These are phyloP conservation scores for Trachelus iudaicus DNA, from an alignment of 2,888 invertebrate genomes.

Conservation along the genomic window DNA sequence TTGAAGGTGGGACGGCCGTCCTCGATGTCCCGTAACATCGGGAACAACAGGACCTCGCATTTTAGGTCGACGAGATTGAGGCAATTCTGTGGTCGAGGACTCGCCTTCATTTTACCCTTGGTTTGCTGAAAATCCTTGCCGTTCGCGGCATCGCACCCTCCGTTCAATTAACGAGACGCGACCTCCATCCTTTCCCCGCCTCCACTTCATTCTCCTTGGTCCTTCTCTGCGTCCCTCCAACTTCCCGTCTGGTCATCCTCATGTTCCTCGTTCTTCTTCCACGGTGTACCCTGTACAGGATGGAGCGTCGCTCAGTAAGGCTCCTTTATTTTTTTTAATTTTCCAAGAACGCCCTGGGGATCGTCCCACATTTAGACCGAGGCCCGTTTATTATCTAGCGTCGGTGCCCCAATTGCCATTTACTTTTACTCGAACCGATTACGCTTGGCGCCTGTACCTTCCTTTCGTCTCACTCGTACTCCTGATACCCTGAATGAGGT, in stretches of 20 bases:
- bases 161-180: constrained; percentile 48
- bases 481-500: not conserved
- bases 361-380: not conserved
- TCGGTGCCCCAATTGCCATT: not conserved
- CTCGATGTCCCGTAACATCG: not conserved
- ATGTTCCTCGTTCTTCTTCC: not conserved
- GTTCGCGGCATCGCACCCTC: constrained; percentile 38
- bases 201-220: not conserved
- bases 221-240: not conserved
- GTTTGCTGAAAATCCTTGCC: constrained; percentile 16
- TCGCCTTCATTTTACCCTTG: constrained; percentile 29
- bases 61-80: constrained; percentile 32
- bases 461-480: not conserved
- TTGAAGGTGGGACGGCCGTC: not conserved
- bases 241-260: not conserved
- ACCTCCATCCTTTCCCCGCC: constrained; percentile 21
- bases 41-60: constrained; percentile 17
- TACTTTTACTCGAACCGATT: constrained; percentile 1
- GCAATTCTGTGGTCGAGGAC: constrained; percentile 51
- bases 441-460: not conserved
- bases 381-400: not conserved
- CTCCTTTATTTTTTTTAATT: constrained; percentile 1
- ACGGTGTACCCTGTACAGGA: not conserved
- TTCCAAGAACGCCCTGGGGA: not conserved
- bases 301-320: not conserved